Evolutionary conservation across 2,888 invertebrate species (phyloP), one percentile per base, ranked within the genome.

Genomic region (Linnaemya tessellans): DNA sequence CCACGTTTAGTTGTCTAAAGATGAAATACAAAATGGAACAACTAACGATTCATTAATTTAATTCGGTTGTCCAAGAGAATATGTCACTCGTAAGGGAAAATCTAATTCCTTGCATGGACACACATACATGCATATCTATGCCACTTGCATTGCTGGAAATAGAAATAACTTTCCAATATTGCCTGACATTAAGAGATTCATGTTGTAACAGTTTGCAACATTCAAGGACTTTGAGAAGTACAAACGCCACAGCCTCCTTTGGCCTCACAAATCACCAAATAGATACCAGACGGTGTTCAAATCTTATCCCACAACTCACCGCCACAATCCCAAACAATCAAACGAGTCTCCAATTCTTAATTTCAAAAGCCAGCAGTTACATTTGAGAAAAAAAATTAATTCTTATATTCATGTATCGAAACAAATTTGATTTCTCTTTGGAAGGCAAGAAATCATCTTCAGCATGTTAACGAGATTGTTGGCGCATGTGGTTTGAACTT

Each of bases 391-490:
- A 54, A 54, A 54, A 13, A 11, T 11, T 22, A 54, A 54, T 13
- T 54, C 3, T 54, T 54, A 13, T 54, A 54, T 54, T 56, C 15
- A 13, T 56, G 8, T 15, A 18, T 25, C 5, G 4, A 25, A 13
- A 11, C 15, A 13, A 30, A 11, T 25, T 30, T 25, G 0, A 25
- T 13, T 51, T 51, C 20, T 20, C 10, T 51, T 9, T 20, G 8
- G 1, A 20, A 51, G n/a, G 30, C 2, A 51, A 51, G 10, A 18
- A 49, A 18, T 54, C 13, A 30, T 56, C 11, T 9, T 10, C 7
- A 41, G 43, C 30, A 68, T 80, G 80, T 78, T 84, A 84, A 84
- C 84, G 78, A 84, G 80, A 62, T 68, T 68, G 67, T 73, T 78
- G 49, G 41, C 68, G 67, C 77, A 78, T 78, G 67, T 84, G 60